A percentile compares a stretch with the other conserved stretches of the same genome.
Conservation (phyloP, 2,888 invertebrate genomes). For the Sabellastarte sp. region DNA sequence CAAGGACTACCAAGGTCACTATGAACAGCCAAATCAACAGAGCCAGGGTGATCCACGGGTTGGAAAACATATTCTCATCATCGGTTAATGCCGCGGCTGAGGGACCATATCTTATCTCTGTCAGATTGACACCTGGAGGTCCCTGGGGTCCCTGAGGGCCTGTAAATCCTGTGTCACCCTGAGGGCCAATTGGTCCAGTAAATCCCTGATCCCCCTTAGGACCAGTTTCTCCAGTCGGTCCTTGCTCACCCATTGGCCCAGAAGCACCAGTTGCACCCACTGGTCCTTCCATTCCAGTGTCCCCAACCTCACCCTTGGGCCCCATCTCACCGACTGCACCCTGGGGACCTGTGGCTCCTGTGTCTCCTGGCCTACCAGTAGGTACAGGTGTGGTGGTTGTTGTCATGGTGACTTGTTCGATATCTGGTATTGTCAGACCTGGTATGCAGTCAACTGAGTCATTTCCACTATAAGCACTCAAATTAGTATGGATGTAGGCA, state of each 20-base stretch:
- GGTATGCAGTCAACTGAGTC: constrained; percentile 9
- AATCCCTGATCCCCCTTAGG: neutral
- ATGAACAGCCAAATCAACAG: neutral
- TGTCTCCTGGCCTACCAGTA: constrained; percentile 3
- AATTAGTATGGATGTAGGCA: constrained; percentile 11
- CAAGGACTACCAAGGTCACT: neutral
- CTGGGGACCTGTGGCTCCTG: neutral
- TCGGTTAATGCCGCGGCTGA: neutral
- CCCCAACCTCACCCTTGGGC: neutral
- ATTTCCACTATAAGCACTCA: neutral
- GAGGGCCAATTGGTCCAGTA: neutral
- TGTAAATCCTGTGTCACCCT: neutral
- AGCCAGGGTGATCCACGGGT: neutral
- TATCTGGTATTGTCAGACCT: constrained; percentile 10
- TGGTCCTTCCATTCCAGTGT: neutral
- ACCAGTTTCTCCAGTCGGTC: neutral
- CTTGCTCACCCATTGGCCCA: neutral
- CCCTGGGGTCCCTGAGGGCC: neutral
- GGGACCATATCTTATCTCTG: neutral
- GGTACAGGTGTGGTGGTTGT: constrained; percentile 4
- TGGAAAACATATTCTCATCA: neutral
- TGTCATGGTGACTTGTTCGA: neutral
- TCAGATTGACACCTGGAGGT: neutral
- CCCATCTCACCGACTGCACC: neutral
- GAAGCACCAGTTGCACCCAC: neutral